Base-by-base conservation (phyloP, 2,888 invertebrate species). In the Hanleya hanleyi region DNA sequence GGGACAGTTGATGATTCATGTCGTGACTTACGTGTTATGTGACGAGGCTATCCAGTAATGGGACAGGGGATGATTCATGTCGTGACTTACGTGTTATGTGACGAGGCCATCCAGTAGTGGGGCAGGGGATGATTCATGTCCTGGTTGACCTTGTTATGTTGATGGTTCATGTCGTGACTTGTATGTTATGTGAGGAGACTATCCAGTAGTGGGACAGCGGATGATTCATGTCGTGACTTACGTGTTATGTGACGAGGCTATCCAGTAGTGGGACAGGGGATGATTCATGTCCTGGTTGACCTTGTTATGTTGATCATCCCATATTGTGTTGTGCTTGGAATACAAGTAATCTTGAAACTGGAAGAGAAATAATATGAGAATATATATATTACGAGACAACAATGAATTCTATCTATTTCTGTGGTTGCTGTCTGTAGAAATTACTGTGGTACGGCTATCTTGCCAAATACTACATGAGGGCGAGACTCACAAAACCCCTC, bases 31-130 rank as follows among this genome's bases (percentile, higher is more conserved):
- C 94, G 98, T 98, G 87, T 98, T 98, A 88, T 98, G 98, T 0
- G 98, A 98, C 0, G 98, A 98, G 1, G 97, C 94, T 74, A 98
- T 97, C 97, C 97, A 98, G 91, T 98, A 98, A 91, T 96, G 94
- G 0, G 96, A 93, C 73, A 98, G 91, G 0, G 98, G 96, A 80
- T 93, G 93, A 2, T 94, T 95, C 98, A 98, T 98, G 86, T 98
- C 96, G 88, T 98, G 96, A 77, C 93, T 94, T 0, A 97, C 94
- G 98, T 98, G 87, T 98, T 98, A 88, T 98, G 98, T 0, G 98
- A 98, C 0, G 97, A 98, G 1, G 98, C 94, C 74, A 98, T 97
- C 97, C 97, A 98, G 91, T 98, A 98, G 91, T 96, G 94, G 0
- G 96, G 93, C 73, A 98, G 91, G 0, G 98, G 96, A 80, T 93